Evolutionary conservation across 2,797 vertebrate genomes (phyloP), one percentile per base, ranked within the genome.

Genomic region (Macropodus opercularis): DNA sequence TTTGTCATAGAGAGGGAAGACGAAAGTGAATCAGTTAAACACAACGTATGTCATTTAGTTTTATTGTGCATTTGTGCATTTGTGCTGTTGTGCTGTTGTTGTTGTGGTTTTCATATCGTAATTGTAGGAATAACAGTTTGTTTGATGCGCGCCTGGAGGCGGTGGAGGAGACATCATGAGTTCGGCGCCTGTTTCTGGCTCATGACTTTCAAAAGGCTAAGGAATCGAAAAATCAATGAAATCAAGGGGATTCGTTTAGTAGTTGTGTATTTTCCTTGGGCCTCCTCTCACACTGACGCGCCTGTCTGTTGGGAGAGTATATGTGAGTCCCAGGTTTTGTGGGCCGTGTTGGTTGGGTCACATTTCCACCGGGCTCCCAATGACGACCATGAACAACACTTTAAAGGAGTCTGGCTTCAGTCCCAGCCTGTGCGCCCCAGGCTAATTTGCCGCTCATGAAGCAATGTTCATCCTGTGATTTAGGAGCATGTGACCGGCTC

Each of bases 401-500:
- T 22, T 9, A 2, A 26, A 27, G 3, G 3, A 36, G 8, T 48
- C 31, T 44, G 24, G 11, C 53, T 70, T 34, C 36, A 29, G 0
- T 35, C 19, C 26, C 7, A 15, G n/a, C 50, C 23, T 58, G 46
- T 59, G 18, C 32, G 22, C 18, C 26, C 31, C 6, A 8, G 19
- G 19, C 24, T 41, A 5, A 48, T 14, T 26, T 3, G 9, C 56
- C 35, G 40, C 38, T 31, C 47, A 43, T 63, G 36, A 19, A 22
- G 18, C 42, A 66, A 63, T 34, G 73, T 56, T 73, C 61, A 67
- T 48, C 65, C 64, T 13, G 49, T 47, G 76, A 79, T 72, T 63
- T 60, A 44, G 65, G 29, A 7, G 83, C 89, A 91, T 91, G 88
- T 91, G 88, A 91, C 84, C 60, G 29, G 43, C 39, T 66, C 59